These are phyloP conservation scores for Carollia perspicillata DNA, from an alignment of 2,113 vertebrate genomes.

Conservation along the genomic window DNA sequence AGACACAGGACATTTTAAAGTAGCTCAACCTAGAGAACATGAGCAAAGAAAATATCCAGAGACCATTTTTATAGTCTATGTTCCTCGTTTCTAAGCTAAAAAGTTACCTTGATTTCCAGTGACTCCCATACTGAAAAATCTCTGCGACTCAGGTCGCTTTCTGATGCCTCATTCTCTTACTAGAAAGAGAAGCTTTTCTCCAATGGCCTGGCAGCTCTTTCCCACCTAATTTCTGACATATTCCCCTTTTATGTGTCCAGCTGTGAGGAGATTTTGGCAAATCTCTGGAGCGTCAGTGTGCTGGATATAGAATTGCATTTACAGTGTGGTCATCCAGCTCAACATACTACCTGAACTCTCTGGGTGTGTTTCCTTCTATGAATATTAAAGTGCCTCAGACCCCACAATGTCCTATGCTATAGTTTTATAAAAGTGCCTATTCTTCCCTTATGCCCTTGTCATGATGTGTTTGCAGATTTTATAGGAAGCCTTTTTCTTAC, in stretches of 20 bases:
- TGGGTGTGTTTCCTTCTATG: neutral
- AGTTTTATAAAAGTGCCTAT: neutral
- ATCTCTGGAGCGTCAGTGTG: neutral
- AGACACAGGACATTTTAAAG: neutral
- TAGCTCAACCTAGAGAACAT: neutral
- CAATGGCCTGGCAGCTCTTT: neutral
- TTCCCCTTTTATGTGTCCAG: neutral
- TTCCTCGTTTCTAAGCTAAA: neutral
- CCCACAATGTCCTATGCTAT: neutral
- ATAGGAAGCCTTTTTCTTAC: neutral
- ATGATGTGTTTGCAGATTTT: conserved; percentile 6
- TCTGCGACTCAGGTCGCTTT: neutral
- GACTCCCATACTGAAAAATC: neutral
- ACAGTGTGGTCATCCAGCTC: neutral
- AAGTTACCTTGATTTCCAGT: neutral
- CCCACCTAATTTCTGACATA: neutral
- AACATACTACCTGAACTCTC: neutral
- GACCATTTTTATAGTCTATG: neutral
- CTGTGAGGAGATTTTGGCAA: neutral
- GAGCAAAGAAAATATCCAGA: neutral
- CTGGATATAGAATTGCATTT: neutral
- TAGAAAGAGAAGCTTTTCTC: neutral
- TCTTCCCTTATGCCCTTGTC: neutral
- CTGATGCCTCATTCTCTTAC: neutral
- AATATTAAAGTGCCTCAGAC: neutral